Base-by-base conservation (phyloP, 1,140 invertebrate species). In the Dysdera silvatica region DNA sequence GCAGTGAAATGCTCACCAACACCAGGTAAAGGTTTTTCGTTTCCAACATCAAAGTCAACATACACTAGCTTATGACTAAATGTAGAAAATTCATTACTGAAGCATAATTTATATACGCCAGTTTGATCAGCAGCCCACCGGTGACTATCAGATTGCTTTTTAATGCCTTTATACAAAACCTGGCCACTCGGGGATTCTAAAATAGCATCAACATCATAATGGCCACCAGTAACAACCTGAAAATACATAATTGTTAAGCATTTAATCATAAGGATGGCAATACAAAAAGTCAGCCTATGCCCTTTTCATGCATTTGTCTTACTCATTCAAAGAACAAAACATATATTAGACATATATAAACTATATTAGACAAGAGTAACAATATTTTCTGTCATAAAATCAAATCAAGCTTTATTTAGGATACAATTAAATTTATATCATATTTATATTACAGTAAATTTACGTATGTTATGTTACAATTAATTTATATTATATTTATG, bases 51-150 rank as follows among this genome's bases (percentile, higher is more conserved):
- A 69, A 98, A 90, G 76, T 98, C 95, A 86, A 99, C 91, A 76
- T 99, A 99, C 12, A 99, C 90, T 62, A 98, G 82, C 80, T 99
- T 99, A 73, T 99, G 96, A n/a, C 93, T 95, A 78, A 98, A 98
- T 37, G 95, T 98, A 41, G 95, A 98, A 76, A 99, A 99, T 77
- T 99, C 95, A 80, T 99, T 99, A 73, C 93, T 96, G 75, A 99
- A 99, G 78, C 97, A 99, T 14, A 88, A 88, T 43, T 75, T 76
- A 73, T 94, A 95, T 5, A 88, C 80, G 62, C 91, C 91, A 62
- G 82, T 80, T 41, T 82, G 73, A 58, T 85, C 80, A 7, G 93
- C 83, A 29, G 82, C 84, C 79, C 95, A 98, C 35, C 85, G 86
- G 74, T 91, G 87, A 8, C 88, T 92, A 76, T 98, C 93, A 79